phyloP scores from a whole-genome alignment of 1,140 invertebrate genomes.

The Portunus trituberculatus region DNA sequence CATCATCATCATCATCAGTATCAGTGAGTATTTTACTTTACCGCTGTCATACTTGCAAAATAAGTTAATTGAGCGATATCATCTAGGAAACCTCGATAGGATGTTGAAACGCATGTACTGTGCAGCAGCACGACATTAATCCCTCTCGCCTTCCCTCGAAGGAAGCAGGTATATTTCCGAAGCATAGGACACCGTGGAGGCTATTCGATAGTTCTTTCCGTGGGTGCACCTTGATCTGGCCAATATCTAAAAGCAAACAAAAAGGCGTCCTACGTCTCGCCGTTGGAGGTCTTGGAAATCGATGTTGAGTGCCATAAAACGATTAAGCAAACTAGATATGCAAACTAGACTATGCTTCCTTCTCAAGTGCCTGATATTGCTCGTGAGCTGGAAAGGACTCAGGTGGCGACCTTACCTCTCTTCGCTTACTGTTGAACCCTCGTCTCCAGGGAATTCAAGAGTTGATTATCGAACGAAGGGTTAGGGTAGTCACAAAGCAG shows the following conservation, averaged over 20 bases:
- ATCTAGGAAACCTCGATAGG: background rate
- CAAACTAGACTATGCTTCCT: background rate
- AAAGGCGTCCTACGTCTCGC: background rate
- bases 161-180: background rate
- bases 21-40: too few species aligned
- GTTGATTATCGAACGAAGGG: background rate
- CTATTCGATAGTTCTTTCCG: background rate
- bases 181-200: background rate
- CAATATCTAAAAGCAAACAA: background rate
- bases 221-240: background rate
- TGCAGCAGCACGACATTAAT: background rate
- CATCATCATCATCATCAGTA: too few species aligned
- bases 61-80: background rate
- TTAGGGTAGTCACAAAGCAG: background rate
- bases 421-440: background rate
- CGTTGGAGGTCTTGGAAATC: constrained; percentile 6
- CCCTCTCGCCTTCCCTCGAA: background rate
- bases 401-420: background rate
- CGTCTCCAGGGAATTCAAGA: background rate
- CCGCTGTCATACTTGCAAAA: too few species aligned
- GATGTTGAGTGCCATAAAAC: background rate
- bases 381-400: background rate
- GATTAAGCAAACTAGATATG: constrained; percentile 15
- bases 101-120: background rate
- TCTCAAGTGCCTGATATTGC: background rate